Base-by-base conservation (phyloP, 2,888 invertebrate species). In the Ennomos erosarius region DNA sequence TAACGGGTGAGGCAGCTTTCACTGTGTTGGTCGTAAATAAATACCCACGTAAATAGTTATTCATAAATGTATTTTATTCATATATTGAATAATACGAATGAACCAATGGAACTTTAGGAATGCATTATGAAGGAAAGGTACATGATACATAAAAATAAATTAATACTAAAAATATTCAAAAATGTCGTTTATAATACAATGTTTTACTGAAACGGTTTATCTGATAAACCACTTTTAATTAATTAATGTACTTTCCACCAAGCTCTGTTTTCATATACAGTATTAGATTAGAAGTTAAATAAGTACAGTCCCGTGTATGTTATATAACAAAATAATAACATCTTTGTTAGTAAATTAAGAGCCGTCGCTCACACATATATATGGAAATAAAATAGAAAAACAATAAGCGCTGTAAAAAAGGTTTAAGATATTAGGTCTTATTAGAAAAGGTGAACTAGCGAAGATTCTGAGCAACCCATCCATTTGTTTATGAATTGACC, bases 81-180 rank as follows among this genome's bases (percentile, higher is more conserved):
- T 85, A 69, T 83, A 84, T 84, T 85, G 83, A 86, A 85, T 87
- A 85, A 83, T 84, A 82, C 83, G 83, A 87, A 87, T 82, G 81
- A 88, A 88, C 82, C 80, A 75, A 84, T 84, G 78, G 84, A 81
- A 87, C 78, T 76, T 83, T 85, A 88, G 90, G 90, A 90, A 91
- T 91, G 90, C 84, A 85, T 84, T 80, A 78, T 64, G 55, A 68
- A 57, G 81, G 78, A 75, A 55, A 73, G 81, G 82, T 84, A 87
- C 80, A 86, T 78, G 80, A 78, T 84, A 85, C 79, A 76, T 82
- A 81, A 54, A 83, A 88, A 89, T 90, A 88, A 89, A 84, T 90
- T 90, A 90, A 88, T 90, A 89, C 90, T 86, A 86, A 85, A 84
- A 76, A 81, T 76, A 77, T 75, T 78, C 73, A 75, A 82, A 81